Conservation (phyloP, 2,888 invertebrate species). For the Platerodrilus igneus region DNA sequence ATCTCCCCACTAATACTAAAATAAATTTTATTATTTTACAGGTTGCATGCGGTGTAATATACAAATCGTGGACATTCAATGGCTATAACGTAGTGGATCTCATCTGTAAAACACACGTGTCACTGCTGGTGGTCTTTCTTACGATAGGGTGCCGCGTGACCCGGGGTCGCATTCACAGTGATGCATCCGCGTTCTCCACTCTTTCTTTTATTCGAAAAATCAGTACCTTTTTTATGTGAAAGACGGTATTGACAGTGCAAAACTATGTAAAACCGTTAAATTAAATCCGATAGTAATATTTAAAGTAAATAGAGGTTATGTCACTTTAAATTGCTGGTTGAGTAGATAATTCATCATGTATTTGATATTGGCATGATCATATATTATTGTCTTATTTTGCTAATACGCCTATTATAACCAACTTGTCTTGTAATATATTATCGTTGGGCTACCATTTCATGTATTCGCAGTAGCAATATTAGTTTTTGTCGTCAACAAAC, state of each 20-base stretch:
- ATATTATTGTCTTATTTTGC: conserved; percentile 16
- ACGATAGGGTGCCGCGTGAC: conserved; percentile 22
- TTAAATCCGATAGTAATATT: too few species aligned
- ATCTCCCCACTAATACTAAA: too few species aligned
- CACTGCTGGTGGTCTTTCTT: conserved; percentile 19
- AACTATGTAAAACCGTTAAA: conserved; percentile 18
- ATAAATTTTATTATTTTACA: too few species aligned
- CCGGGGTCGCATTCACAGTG: conserved; percentile 21
- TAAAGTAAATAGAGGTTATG: conserved; percentile 15
- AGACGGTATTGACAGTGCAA: conserved; percentile 19
- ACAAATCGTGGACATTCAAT: conserved; percentile 13
- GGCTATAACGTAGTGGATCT: conserved; percentile 12
- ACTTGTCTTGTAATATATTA: too few species aligned
- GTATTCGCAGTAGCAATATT: too few species aligned
- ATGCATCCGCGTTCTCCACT: conserved; percentile 22
- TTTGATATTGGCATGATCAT: conserved; percentile 20
- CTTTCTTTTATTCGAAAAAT: conserved; percentile 5
- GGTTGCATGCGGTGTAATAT: conserved; percentile 8
- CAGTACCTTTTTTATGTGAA: too few species aligned
- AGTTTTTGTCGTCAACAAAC: too few species aligned
- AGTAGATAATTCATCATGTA: conserved; percentile 14
- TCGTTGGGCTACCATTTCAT: too few species aligned
- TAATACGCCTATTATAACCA: too few species aligned
- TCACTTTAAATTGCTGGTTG: conserved; percentile 19
- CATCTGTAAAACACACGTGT: conserved; percentile 18